phyloP scores from a whole-genome alignment of 2,797 vertebrate species.

The Anolis apletophallus region DNA sequence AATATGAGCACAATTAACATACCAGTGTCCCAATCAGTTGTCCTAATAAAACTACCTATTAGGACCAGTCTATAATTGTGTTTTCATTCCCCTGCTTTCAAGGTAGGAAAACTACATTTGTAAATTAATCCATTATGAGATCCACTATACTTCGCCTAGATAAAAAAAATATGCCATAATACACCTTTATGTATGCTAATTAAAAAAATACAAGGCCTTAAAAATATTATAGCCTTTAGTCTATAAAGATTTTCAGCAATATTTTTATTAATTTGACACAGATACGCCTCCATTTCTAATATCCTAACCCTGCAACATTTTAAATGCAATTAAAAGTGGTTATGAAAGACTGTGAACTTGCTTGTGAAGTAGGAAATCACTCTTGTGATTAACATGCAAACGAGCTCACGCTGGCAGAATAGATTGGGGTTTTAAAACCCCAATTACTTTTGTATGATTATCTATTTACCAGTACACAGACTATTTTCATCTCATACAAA shows the following conservation, averaged over 20 bases:
- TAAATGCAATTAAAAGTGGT: conserved; percentile 99
- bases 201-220: conserved; percentile 74
- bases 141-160: conserved; percentile 45
- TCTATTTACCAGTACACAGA: conserved; percentile 99
- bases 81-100: conserved; percentile 60
- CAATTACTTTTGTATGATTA: conserved; percentile 99
- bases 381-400: conserved; percentile 99
- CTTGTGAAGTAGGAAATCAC: conserved; percentile 97
- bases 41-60: conserved; percentile 53
- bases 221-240: conserved; percentile 78
- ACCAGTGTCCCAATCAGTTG: conserved; percentile 29
- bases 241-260: conserved; percentile 80
- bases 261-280: conserved; percentile 98
- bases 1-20: conserved; percentile 40
- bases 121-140: conserved; percentile 59
- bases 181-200: conserved; percentile 72
- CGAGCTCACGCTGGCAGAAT: conserved; percentile 99
- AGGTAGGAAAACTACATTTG: conserved; percentile 52
- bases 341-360: conserved; percentile 95
- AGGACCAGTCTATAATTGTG: conserved; percentile 38
- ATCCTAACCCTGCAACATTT: conserved; percentile 99
- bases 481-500: conserved; percentile 92
- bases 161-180: conserved; percentile 67
- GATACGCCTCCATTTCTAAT: conserved; percentile 98
- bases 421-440: conserved; percentile 99